These are phyloP conservation scores for Folsomia manolachei DNA, from an alignment of 2,888 invertebrate species.

Conservation along the genomic window DNA sequence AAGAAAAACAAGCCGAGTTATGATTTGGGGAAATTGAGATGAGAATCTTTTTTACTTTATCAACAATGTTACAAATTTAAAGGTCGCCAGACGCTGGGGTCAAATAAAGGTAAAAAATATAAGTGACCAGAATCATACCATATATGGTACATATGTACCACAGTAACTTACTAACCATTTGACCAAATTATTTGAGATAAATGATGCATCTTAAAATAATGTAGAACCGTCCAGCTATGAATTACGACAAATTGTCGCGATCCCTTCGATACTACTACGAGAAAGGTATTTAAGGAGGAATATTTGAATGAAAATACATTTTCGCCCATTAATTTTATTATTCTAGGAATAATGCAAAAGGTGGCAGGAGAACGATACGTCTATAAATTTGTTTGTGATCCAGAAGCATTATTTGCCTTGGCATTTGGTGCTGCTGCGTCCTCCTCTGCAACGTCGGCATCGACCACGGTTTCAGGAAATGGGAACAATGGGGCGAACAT, in stretches of 20 bases:
- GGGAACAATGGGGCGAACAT: not conserved
- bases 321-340: too few species aligned
- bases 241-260: slow-evolving; percentile 91
- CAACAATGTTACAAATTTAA: too few species aligned
- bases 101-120: too few species aligned
- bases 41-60: too few species aligned
- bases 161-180: too few species aligned
- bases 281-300: too few species aligned
- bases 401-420: slow-evolving; percentile 84
- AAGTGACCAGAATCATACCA: too few species aligned
- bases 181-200: too few species aligned
- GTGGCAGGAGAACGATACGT: slow-evolving; percentile 94
- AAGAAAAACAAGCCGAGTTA: not conserved
- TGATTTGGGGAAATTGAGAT: too few species aligned
- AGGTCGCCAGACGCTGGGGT: slow-evolving; percentile 94
- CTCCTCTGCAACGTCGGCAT: not conserved
- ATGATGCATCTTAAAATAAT: not conserved
- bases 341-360: slow-evolving; percentile 98
- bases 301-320: too few species aligned
- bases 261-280: slow-evolving; percentile 94
- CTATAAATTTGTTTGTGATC: slow-evolving; percentile 95
- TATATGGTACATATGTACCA: not conserved
- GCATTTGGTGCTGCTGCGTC: slow-evolving; percentile 59
- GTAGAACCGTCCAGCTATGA: slow-evolving; percentile 82
- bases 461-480: not conserved